Base-by-base conservation (phyloP, 2,113 vertebrate genomes). In the Erythrolamprus reginae region DNA sequence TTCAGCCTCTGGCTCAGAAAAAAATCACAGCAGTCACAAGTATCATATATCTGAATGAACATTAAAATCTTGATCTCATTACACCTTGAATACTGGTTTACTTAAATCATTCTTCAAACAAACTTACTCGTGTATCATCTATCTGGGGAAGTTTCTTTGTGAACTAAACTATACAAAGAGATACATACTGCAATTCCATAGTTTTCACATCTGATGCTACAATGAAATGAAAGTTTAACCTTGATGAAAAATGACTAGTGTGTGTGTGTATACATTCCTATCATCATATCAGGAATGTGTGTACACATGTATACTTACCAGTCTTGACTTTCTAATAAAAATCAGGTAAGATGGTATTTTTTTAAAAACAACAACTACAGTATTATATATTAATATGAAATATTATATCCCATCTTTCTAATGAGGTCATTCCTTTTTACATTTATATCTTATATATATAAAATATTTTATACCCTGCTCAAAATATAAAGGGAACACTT, bases 21-120 rank as follows among this genome's bases (percentile, higher is more conserved):
- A 58, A 48, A 38, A 58, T 4, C 0, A 0, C 0, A 42, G 89
- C 87, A 90, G 23, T 17, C 10, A 86, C 10, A 93, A 12, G 19
- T 84, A 0, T 55, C 77, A 3, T 0, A 0, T 6, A 3, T 2
- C 56, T 65, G 2, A 51, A 9, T 42, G 92, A 42, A 52, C 2
- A 93, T 55, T 45, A 6, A 70, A 48, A 6, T 21, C 82, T n/a
- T 58, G 55, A 6, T 3, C 50, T 0, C 12, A 7, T 92, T 10
- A 92, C 70, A 82, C 5, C 2, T 33, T n/a, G 10, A 93, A 85
- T 88, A 88, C 88, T 5, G 50, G 28, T 84, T 82, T 47, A 65
- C 56, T 38, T 17, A 19, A 42, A n/a, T 24, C 23, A 52, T 24
- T 90, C 19, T 51, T 56, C 21, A 38, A 86, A 24, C 28, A 52